Percentiles rank a stretch among this genome's conserved stretches.
Evolutionary conservation across 1,140 invertebrate genomes (phyloP).

Genomic region (Aleiodes sp.): DNA sequence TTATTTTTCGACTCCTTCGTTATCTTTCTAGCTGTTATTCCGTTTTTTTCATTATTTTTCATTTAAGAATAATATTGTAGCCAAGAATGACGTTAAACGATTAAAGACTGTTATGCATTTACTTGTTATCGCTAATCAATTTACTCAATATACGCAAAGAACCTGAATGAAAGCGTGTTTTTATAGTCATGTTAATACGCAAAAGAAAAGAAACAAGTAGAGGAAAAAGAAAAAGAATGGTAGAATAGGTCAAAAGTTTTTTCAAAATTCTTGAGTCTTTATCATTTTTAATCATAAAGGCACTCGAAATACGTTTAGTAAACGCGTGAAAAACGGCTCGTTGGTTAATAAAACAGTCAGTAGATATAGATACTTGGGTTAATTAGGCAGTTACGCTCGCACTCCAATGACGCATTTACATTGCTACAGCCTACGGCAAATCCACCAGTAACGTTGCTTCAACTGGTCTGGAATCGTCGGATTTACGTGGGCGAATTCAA

Average conservation of each 20-base stretch:
- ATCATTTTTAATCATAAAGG: too few relatives aligned
- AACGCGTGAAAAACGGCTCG: constrained; percentile 7
- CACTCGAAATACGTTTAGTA: too few relatives aligned
- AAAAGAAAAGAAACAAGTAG: too few relatives aligned
- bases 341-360: constrained; percentile 24
- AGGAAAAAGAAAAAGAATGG: too few relatives aligned
- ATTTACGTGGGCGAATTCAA: background rate
- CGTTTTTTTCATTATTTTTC: background rate
- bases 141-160: background rate
- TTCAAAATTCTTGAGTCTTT: too few relatives aligned
- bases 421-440: background rate
- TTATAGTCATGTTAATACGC: background rate
- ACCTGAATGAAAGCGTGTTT: background rate
- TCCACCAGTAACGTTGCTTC: constrained; percentile 10
- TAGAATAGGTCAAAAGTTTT: too few relatives aligned
- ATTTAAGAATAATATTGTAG: background rate
- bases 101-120: background rate
- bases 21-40: too few relatives aligned
- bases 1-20: background rate
- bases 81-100: background rate
- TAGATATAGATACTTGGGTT: constrained; percentile 35
- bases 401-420: constrained; percentile 42
- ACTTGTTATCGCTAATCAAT: background rate
- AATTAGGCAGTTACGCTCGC: constrained; percentile 35
- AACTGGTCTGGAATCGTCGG: constrained; percentile 10